Percentiles rank a stretch among this genome's conserved stretches.
These are phyloP conservation scores for Morone chrysops DNA, from an alignment of 2,113 vertebrate genomes.

Conservation along the genomic window DNA sequence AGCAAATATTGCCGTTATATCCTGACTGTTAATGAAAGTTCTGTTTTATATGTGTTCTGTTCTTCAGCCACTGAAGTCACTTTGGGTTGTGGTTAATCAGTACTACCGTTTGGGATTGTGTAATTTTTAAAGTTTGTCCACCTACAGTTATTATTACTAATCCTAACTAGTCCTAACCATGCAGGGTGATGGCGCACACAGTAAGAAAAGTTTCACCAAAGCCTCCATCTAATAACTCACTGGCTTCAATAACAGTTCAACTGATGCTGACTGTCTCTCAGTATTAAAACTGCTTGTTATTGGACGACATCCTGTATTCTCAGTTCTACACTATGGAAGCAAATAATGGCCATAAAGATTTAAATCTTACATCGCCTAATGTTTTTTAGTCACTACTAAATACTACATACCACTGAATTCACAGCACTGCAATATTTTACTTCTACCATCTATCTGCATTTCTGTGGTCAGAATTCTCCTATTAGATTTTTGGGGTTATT, in stretches of 20 bases:
- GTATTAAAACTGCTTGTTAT: slow-evolving; percentile 14
- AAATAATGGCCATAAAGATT: background rate
- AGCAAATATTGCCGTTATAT: slow-evolving; percentile 17
- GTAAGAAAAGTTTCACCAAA: background rate
- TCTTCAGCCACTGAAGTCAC: slow-evolving; percentile 11
- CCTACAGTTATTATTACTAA: background rate
- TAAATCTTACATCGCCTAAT: background rate
- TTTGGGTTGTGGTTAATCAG: slow-evolving; percentile 19
- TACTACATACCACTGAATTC: too few relatives aligned
- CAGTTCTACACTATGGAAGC: background rate
- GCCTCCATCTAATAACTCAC: background rate
- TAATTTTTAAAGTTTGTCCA: background rate
- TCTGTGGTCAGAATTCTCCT: too few relatives aligned
- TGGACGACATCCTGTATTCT: background rate
- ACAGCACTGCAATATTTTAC: too few relatives aligned
- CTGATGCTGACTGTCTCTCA: background rate
- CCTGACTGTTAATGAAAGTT: slow-evolving; percentile 7
- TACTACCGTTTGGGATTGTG: slow-evolving; percentile 1
- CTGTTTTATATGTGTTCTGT: background rate
- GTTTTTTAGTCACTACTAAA: too few relatives aligned
- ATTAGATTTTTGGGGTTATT: too few relatives aligned
- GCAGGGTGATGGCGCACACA: background rate
- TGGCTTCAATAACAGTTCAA: background rate
- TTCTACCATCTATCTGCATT: too few relatives aligned
- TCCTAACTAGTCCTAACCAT: background rate